These are phyloP conservation scores for Pseudobourletiella spinata DNA, from an alignment of 1,140 invertebrate genomes.

Conservation along the genomic window DNA sequence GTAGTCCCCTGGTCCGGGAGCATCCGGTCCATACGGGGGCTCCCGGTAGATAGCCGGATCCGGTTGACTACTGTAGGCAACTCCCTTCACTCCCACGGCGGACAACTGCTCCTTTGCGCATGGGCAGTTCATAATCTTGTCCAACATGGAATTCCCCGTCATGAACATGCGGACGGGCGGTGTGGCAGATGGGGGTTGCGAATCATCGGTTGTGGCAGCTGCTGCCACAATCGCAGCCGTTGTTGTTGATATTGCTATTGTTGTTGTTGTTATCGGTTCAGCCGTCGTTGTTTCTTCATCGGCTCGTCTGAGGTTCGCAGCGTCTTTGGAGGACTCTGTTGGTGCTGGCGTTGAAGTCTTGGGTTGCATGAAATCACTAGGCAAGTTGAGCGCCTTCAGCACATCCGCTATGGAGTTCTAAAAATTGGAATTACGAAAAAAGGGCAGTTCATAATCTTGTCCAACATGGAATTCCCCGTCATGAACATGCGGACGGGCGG, in stretches of 20 bases:
- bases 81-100: slow-evolving; percentile 26
- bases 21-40: slow-evolving; percentile 25
- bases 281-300: not conserved
- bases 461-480: slow-evolving; percentile 33
- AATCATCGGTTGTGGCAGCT: not conserved
- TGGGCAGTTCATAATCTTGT: slow-evolving; percentile 34
- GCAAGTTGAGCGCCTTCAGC: slow-evolving; percentile 20
- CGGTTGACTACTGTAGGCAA: slow-evolving; percentile 22
- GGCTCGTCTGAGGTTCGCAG: not conserved
- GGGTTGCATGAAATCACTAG: slow-evolving; percentile 13
- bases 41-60: slow-evolving; percentile 30
- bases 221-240: slow-evolving; percentile 13
- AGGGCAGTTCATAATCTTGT: slow-evolving; percentile 35
- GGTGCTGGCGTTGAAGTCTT: not conserved
- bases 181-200: not conserved
- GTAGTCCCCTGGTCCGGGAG: slow-evolving; percentile 29
- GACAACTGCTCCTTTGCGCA: slow-evolving; percentile 26
- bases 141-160: slow-evolving; percentile 33
- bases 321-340: not conserved
- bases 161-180: slow-evolving; percentile 22
- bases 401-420: slow-evolving; percentile 15
- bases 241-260: not conserved
- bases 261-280: not conserved
- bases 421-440: too few species aligned
- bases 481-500: slow-evolving; percentile 22